Percentiles rank a stretch among this genome's conserved stretches.
Evolutionary conservation across 1,140 invertebrate species (phyloP).

Genomic region (Drosophila neocordata): DNA sequence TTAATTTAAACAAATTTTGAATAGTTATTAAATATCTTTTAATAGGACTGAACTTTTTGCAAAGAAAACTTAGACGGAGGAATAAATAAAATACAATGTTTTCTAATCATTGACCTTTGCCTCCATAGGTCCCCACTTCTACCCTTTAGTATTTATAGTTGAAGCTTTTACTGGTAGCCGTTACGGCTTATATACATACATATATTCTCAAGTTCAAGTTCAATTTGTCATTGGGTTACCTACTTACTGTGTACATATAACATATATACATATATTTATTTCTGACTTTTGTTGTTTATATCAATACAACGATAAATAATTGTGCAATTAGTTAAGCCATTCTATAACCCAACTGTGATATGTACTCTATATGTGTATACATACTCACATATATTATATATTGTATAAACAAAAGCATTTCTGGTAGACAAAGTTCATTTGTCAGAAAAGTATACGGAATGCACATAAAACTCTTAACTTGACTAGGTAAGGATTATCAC

Average conservation of each 20-base stretch:
- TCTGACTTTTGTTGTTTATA: not conserved
- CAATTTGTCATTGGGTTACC: conserved; percentile 15
- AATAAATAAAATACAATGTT: not conserved
- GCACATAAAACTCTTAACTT: too few species aligned
- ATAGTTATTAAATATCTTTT: too few species aligned
- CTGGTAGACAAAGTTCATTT: not conserved
- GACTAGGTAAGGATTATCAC: conserved; percentile 15
- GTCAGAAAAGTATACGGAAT: not conserved
- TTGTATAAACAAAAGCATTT: not conserved
- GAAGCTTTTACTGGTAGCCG: conserved; percentile 16
- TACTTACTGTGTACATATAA: not conserved
- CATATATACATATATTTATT: not conserved
- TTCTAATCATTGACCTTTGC: not conserved
- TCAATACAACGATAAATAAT: not conserved
- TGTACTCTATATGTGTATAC: not conserved
- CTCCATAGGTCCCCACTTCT: not conserved
- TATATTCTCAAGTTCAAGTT: conserved; percentile 33
- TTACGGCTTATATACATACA: not conserved
- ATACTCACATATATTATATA: not conserved
- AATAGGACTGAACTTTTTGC: not conserved
- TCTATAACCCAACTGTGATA: not conserved
- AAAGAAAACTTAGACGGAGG: too few species aligned
- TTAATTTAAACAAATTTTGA: too few species aligned
- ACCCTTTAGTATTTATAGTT: not conserved
- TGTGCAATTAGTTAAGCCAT: not conserved